Evolutionary conservation across 2,113 vertebrate species (phyloP).

Genomic region (cattle (Bos taurus)): ARS-UCD2.0 NC_037346.1:28525001-28525500

Average conservation of each 20-base stretch:
- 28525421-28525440: neutral
- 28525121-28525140: neutral
- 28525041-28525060: neutral
- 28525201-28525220: neutral
- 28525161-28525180: neutral
- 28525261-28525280: neutral
- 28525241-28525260: neutral
- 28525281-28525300: neutral
- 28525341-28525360: neutral
- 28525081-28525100: neutral
- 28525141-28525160: neutral
- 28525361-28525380: neutral
- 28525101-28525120: neutral
- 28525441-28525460: neutral
- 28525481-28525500: neutral
- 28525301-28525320: neutral
- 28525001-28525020: neutral
- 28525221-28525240: neutral
- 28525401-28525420: neutral
- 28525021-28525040: neutral
- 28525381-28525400: neutral
- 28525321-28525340: neutral
- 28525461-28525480: neutral
- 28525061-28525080: neutral
- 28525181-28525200: neutral